Base-by-base conservation (phyloP, 2,797 vertebrate species). In the Parauchenoglanis ngamensis region DNA sequence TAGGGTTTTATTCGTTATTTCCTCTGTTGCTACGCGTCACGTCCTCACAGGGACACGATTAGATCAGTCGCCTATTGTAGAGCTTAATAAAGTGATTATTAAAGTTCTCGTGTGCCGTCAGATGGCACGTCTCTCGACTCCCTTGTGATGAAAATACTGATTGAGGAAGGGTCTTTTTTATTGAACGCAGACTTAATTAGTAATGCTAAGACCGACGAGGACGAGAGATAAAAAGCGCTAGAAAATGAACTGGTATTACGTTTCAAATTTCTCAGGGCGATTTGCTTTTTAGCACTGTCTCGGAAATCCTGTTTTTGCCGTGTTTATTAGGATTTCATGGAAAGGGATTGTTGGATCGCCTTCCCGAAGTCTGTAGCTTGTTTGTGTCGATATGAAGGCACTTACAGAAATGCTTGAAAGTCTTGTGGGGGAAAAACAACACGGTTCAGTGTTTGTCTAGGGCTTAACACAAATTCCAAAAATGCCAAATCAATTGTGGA, bases 141-240 rank as follows among this genome's bases (percentile, higher is more conserved):
- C 54, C 31, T 31, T 19, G 56, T n/a, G 68, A 52, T n/a, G 13
- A 25, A 63, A 25, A 35, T 40, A n/a, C n/a, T 40, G 78, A 82
- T 63, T 77, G 12, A 21, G 3, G 57, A 76, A 49, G 0, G 19
- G 57, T 1, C 19, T 63, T 52, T 65, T 77, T 72, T 56, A 44
- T 46, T 31, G 1, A 49, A 68, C 19, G 28, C 57, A 56, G 77
- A 85, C 56, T 85, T 85, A 81, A 88, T 88, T 85, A 80, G 31
- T 52, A 79, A 35, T 49, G 25, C 57, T 56, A 52, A 7, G 63
- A 63, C 56, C 21, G 83, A 85, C 23, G 52, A 35, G 76, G 25
- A 63, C 6, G 19, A 49, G n/a, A 81, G 85, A 86, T 70, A 80
- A 72, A 77, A 4, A 67, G 52, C 23, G 21, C 76, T 28, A 0